A percentile compares a stretch with the other conserved stretches of the same genome.
phyloP scores from a whole-genome alignment of 2,888 invertebrate genomes.

The Stomorhina lunata region DNA sequence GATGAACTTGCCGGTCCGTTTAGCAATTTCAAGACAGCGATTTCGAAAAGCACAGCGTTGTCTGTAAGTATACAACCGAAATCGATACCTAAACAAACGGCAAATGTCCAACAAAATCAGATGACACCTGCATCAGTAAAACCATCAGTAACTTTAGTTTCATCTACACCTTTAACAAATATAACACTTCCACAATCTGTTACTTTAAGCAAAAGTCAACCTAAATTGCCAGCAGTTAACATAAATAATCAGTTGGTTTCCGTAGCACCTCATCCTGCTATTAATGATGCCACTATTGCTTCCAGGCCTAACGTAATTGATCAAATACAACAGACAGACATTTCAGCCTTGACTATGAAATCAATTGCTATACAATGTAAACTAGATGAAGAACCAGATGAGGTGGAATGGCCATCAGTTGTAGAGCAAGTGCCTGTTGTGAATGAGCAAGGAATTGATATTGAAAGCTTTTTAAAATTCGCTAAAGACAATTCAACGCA shows the following conservation, averaged over 20 bases:
- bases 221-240: not conserved
- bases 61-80: slow-evolving; percentile 3
- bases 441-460: slow-evolving; percentile 7
- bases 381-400: slow-evolving; percentile 35
- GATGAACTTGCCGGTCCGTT: not conserved
- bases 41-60: not conserved
- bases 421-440: not conserved
- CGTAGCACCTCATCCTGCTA: no score
- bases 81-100: not conserved
- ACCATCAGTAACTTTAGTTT: not conserved
- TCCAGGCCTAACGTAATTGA: slow-evolving; percentile 34
- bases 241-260: not conserved
- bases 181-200: not conserved
- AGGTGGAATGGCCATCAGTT: not conserved
- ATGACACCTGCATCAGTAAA: not conserved
- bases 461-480: slow-evolving; percentile 61
- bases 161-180: not conserved
- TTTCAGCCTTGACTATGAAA: not conserved
- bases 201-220: not conserved
- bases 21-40: not conserved
- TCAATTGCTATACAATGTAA: slow-evolving; percentile 70
- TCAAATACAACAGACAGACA: slow-evolving; percentile 56
- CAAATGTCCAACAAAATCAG: not conserved
- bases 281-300: not conserved
- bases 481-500: slow-evolving; percentile 64